phyloP scores from a whole-genome alignment of 2,888 invertebrate species.

The Papilio gigon region DNA sequence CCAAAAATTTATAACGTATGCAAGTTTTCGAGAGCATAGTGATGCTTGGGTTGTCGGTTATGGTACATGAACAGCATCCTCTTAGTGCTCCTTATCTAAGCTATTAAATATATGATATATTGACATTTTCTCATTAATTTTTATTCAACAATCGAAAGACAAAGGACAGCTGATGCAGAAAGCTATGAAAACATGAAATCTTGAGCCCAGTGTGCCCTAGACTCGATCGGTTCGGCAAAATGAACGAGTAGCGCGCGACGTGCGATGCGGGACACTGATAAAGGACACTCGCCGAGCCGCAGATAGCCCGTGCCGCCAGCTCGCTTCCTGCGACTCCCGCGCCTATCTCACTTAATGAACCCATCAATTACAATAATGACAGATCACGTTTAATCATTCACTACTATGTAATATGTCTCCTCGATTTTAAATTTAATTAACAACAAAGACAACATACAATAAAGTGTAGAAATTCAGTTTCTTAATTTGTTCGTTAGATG shows the following conservation, averaged over 20 bases:
- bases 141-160: neutral
- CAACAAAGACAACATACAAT: neutral
- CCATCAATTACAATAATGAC: slow-evolving; percentile 48
- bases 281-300: slow-evolving; percentile 60
- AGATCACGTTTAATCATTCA: slow-evolving; percentile 26
- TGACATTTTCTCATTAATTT: too few relatives aligned
- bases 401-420: neutral
- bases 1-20: too few relatives aligned
- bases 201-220: slow-evolving; percentile 18
- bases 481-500: neutral
- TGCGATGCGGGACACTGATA: slow-evolving; percentile 65
- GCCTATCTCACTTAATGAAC: slow-evolving; percentile 46
- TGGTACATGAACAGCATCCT: too few relatives aligned
- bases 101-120: too few relatives aligned
- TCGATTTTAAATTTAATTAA: neutral
- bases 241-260: slow-evolving; percentile 71
- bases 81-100: too few relatives aligned
- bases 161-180: too few relatives aligned
- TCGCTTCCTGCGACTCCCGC: slow-evolving; percentile 51
- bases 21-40: too few relatives aligned
- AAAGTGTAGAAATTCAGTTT: neutral
- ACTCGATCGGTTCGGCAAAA: slow-evolving; percentile 51
- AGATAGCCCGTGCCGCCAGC: slow-evolving; percentile 36
- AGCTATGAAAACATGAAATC: neutral
- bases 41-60: too few relatives aligned